Base-by-base conservation (phyloP, 1,140 invertebrate genomes). In the Rhagoletis zephyria region DNA sequence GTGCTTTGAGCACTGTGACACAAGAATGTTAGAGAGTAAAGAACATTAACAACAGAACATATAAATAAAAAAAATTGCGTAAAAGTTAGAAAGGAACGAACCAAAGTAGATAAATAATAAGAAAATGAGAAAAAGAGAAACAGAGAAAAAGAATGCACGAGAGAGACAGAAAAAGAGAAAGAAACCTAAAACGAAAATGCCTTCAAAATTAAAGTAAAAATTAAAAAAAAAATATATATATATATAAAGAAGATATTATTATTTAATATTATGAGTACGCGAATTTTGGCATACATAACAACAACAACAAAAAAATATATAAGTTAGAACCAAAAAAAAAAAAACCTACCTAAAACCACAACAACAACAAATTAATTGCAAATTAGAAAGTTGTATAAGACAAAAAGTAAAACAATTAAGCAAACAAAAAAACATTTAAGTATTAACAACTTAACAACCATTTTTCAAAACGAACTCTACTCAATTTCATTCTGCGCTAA, bases 121-220 rank as follows among this genome's bases (percentile, higher is more conserved):
- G 30, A 67, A 67, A 3, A 67, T 42, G 10, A 30, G 19, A 67
- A 67, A 3, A 67, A 14, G 10, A 30, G 19, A 67, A 16, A 63
- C 10, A 63, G 64, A 40, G 64, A 67, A 10, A 67, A 63, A 63
- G 7, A 63, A 4, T 63, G 67, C 45, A 42, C 19, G 48, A 81
- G 74, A 81, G 48, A 19, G 74, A 81, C 10, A 81, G 48, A 81
- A 51, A 81, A 14, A 81, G 16, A 81, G 48, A 81, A 56, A 56
- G 6, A 67, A 81, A 81, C 74, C 74, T 81, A 81, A 81, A 81
- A 81, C 74, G 74, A 81, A 81, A 81, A 56, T 81, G 74, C 74
- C 74, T 81, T 81, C 74, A 81, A 81, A 81, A 81, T 81, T 81
- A 10, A 56, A 81, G 56, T 19, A 77, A 77, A 77, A 77, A n/a